phyloP scores from a whole-genome alignment of 2,888 invertebrate genomes.

The Troides oblongomaculatus region DNA sequence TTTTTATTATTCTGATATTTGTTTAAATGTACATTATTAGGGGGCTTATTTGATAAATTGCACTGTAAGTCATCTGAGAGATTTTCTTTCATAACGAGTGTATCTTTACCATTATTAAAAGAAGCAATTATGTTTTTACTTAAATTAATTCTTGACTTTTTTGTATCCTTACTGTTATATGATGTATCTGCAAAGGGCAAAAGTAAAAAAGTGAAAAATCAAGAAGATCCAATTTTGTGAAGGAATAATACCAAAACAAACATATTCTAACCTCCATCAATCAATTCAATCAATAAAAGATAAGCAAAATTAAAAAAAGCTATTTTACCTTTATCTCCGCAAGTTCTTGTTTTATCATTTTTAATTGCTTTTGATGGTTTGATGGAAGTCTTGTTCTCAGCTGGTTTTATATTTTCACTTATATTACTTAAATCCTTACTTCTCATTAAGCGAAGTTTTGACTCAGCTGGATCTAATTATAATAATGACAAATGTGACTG shows the following conservation, averaged over 20 bases:
- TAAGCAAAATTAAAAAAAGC: background rate
- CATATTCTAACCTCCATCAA: background rate
- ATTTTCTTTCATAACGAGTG: slow-evolving; percentile 44
- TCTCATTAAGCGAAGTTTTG: slow-evolving; percentile 47
- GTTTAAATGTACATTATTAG: slow-evolving; percentile 34
- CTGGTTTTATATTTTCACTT: slow-evolving; percentile 46
- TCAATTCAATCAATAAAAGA: background rate
- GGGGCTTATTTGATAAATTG: slow-evolving; percentile 37
- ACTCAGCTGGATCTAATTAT: slow-evolving; percentile 53
- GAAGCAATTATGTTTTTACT: slow-evolving; percentile 47
- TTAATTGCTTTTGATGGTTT: slow-evolving; percentile 37
- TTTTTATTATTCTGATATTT: slow-evolving; percentile 12
- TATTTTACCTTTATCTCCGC: slow-evolving; percentile 46
- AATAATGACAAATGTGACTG: background rate
- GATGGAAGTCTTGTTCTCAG: slow-evolving; percentile 36
- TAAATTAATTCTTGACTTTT: slow-evolving; percentile 46
- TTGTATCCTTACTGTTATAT: slow-evolving; percentile 40
- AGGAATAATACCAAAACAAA: too few species aligned
- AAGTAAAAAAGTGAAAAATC: too few species aligned
- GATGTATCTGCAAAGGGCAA: slow-evolving; percentile 39
- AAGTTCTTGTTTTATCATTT: slow-evolving; percentile 25
- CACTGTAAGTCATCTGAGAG: slow-evolving; percentile 40
- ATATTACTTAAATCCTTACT: slow-evolving; percentile 40
- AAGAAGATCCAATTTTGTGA: too few species aligned
- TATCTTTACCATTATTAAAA: slow-evolving; percentile 50